Percentiles rank a stretch among this genome's conserved stretches.
These are phyloP conservation scores for Aspidapion aeneum DNA, from an alignment of 2,888 invertebrate species.

Conservation along the genomic window DNA sequence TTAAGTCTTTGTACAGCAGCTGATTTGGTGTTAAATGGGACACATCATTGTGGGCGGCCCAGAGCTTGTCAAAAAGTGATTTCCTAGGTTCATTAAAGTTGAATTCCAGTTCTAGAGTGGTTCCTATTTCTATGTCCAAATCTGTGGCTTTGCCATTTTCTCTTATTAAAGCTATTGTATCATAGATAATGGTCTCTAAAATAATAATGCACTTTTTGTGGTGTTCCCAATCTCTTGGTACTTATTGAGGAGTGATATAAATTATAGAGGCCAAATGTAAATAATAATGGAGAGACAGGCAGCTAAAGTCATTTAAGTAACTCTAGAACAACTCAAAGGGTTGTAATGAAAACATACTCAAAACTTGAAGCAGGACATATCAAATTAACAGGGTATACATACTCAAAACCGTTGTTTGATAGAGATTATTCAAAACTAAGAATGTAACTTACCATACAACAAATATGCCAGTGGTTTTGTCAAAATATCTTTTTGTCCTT, in stretches of 20 bases:
- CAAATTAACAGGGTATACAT: too few species aligned
- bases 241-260: background rate
- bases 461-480: constrained; percentile 44
- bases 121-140: constrained; percentile 59
- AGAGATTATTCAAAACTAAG: too few species aligned
- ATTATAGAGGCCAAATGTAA: too few species aligned
- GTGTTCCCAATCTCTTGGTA: background rate
- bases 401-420: too few species aligned
- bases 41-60: constrained; percentile 64
- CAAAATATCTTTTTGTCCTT: constrained; percentile 38
- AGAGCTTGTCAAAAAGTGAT: constrained; percentile 52
- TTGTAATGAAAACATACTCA: too few species aligned
- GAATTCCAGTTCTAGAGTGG: constrained; percentile 55
- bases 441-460: constrained; percentile 50
- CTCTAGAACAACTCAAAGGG: too few species aligned
- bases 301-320: too few species aligned
- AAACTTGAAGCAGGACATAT: too few species aligned
- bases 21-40: constrained; percentile 61
- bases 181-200: constrained; percentile 73
- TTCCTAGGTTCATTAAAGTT: constrained; percentile 47
- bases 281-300: too few species aligned
- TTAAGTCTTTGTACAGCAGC: constrained; percentile 72
- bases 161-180: constrained; percentile 73
- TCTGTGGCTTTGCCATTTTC: constrained; percentile 64
- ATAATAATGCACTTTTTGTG: constrained; percentile 23